Evolutionary conservation across 2,888 invertebrate genomes (phyloP), one percentile per base, ranked within the genome.

Genomic region (Agrenia bidenticulata): DNA sequence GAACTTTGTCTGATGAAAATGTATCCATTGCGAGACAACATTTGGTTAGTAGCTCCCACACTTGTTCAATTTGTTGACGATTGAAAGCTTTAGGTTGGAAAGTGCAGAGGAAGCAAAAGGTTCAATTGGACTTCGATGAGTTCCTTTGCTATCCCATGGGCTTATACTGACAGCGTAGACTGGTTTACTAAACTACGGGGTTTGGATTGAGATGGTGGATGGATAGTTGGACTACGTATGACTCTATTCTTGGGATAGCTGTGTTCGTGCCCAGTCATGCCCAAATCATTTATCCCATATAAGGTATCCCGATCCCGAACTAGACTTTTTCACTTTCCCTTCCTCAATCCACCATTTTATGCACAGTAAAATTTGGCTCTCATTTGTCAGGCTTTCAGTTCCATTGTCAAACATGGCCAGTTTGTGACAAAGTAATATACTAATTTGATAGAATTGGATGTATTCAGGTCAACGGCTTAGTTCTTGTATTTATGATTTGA

Each of bases 1-100:
- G 45, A 17, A 17, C 15, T 15, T 45, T 11, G 9, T 45, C 5
- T 32, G 4, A 45, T 45, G 45, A 45, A 45, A 45, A 45, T 15
- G 45, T 45, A 45, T 45, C 45, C 4, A 45, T n/a, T 15, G 19
- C 5, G 45, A 45, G 45, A 5, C 5, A 45, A 5, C 5, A 15
- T 45, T 45, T 19, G 45, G 45, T 45, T 45, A 45, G 45, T 19
- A 45, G 45, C 4, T 45, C 45, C 45, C 45, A 45, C n/a, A 45
- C 45, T 45, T 45, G 9, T 45, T 5, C n/a, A 45, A 45, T 45
- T 45, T 19, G 45, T 45, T 45, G 45, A 45, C 45, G 45, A 5
- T 5, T 4, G n/a, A 45, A 45, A 45, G 45, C 45, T 45, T 19
- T 4, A 17, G 5, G 45, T 5, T 4, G 5, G 4, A 15, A 17